Evolutionary conservation across 1,140 invertebrate species (phyloP).

Genomic region (Daktulosphaira vitifoliae): DNA sequence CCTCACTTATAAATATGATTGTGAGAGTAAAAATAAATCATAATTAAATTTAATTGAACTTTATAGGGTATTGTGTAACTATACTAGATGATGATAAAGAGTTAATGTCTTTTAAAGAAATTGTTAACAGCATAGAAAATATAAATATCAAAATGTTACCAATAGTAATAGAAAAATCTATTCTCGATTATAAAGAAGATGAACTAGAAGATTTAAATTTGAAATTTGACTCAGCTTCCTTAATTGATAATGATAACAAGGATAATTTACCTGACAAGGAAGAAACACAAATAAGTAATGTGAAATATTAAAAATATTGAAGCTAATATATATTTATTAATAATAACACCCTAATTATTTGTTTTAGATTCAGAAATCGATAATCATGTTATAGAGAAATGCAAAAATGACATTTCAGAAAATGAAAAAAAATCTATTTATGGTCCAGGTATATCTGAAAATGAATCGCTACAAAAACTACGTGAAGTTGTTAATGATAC

Average conservation of each 20-base stretch:
- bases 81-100: slow-evolving; percentile 31
- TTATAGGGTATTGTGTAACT: slow-evolving; percentile 26
- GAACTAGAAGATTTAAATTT: slow-evolving; percentile 23
- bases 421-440: neutral
- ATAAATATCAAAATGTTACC: slow-evolving; percentile 16
- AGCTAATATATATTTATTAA: too few relatives aligned
- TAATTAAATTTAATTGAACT: neutral
- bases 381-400: too few relatives aligned
- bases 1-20: too few relatives aligned
- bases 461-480: slow-evolving; percentile 1
- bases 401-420: neutral
- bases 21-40: too few relatives aligned
- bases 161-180: slow-evolving; percentile 14
- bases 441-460: neutral
- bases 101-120: slow-evolving; percentile 12
- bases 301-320: too few relatives aligned
- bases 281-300: too few relatives aligned
- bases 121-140: slow-evolving; percentile 29
- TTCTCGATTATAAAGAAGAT: slow-evolving; percentile 13
- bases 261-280: neutral
- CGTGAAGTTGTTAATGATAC: neutral
- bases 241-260: neutral
- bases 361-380: too few relatives aligned
- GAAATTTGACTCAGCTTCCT: neutral
- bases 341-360: too few relatives aligned